A percentile compares a stretch with the other conserved stretches of the same genome.
phyloP scores from a whole-genome alignment of 2,797 vertebrate genomes.

The Sylvia borin region DNA sequence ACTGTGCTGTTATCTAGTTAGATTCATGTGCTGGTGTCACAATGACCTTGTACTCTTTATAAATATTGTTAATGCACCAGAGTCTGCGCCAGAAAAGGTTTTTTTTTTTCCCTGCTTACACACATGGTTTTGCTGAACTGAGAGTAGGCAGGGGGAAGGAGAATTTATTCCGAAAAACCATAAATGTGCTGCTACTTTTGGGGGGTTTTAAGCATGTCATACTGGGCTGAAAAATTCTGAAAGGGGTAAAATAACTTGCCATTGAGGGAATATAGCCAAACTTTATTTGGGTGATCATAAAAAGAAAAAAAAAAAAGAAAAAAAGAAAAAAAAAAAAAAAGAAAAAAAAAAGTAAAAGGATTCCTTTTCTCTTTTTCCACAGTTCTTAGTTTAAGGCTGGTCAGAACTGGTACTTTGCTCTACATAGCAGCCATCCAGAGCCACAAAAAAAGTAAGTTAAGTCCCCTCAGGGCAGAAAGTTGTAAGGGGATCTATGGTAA shows the following conservation, averaged over 20 bases:
- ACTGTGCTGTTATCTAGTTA: neutral
- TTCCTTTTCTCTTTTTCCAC: neutral
- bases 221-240: neutral
- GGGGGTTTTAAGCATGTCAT: neutral
- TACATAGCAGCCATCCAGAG: neutral
- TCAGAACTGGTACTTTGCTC: neutral
- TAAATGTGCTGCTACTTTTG: neutral
- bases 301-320: neutral
- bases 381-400: neutral
- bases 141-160: neutral
- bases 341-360: neutral
- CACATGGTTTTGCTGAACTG: neutral
- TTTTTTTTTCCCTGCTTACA: fast-evolving
- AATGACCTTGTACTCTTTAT: neutral
- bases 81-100: neutral
- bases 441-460: neutral
- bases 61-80: neutral
- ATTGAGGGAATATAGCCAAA: neutral
- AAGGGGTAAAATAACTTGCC: neutral
- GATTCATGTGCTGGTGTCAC: neutral
- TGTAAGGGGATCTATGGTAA: neutral
- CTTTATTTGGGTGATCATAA: neutral
- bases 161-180: neutral
- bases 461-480: neutral
- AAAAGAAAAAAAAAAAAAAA: neutral